Evolutionary conservation across 2,888 invertebrate species (phyloP), one percentile per base, ranked within the genome.

Genomic region (Serrognathus titanus): DNA sequence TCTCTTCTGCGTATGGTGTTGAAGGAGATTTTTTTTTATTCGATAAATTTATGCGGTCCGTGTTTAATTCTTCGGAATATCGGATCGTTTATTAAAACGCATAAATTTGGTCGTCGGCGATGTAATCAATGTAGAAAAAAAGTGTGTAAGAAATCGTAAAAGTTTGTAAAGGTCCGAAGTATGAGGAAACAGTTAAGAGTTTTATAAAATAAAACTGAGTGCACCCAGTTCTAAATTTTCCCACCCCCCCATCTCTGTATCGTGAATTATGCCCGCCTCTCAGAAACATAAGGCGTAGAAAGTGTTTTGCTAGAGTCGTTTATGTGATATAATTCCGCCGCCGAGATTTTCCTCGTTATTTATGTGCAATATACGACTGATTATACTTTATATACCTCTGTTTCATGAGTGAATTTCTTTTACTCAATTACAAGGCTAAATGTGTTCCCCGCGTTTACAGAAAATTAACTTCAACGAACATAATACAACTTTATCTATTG

Each of bases 241-340:
- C 51, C 58, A 55, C 56, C 63, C 59, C 63, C 59, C 60, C 63
- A 52, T 49, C 57, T 61, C 62, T 64, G 65, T 66, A 67, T 65
- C 60, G 66, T 71, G 69, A 71, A 68, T 70, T 69, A 69, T 71
- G 63, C 62, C 63, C 55, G 59, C 66, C 70, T 64, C 68, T 70
- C 68, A 70, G 59, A 62, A 67, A 67, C 70, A 70, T 68, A 69
- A 68, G 67, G 69, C 66, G 66, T 66, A 62, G 63, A 63, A 69
- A 70, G 67, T 70, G 68, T 70, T 68, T 69, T 68, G 67, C 66
- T 63, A 66, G 63, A 68, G 70, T 66, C 70, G 68, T 70, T 69
- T 69, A 68, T 68, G 66, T 66, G 66, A 68, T 69, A 69, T 70
- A 70, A 70, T 69, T 68, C 67, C 63, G 62, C 56, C 61, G 64